Evolutionary conservation across 2,888 invertebrate genomes (phyloP), one percentile per base, ranked within the genome.

Genomic region (Tubulanus polymorphus): DNA sequence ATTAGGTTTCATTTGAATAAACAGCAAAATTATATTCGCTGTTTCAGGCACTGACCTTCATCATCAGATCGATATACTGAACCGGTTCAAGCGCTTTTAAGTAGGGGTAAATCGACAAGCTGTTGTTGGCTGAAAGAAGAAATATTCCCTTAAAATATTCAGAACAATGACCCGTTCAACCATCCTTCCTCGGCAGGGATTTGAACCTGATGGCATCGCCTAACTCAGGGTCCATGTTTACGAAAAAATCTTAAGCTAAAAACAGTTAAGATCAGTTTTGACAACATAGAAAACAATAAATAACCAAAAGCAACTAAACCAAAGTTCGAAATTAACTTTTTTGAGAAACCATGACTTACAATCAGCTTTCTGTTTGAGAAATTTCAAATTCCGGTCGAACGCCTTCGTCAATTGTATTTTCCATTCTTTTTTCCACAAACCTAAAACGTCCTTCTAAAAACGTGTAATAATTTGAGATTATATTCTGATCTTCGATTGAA

Each of bases 371-470:
- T 85, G 84, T 55, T 84, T 83, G 51, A 91, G 76, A 0, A 85
- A 82, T 55, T 84, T 80, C 41, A 91, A 73, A 75, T 91, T 88
- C n/a, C 87, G 83, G 1, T 82, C 75, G 61, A 91, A 87, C 1
- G 88, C 87, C 46, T 83, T 80, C 0, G 76, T 72, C 25, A 90
- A 85, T 37, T 82, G 81, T 8, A 77, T 74, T 51, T 84, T 84
- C 92, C 92, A 93, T 51, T 81, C 80, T 5, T 80, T 78, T 67
- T 89, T 85, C 2, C 87, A 81, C 35, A 85, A 83, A 10, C 81
- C 72, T 8, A 91, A 77, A 63, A 85, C 84, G 52, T 83, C 72
- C 49, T 88, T 82, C 88, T 89, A 74, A 72, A 37, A 30, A 46
- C n/a, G 53, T n/a, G 18, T 53, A 48, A 25, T 27, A 20, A 26